Evolutionary conservation across 2,797 vertebrate genomes (phyloP).

Genomic region (Semotilus atromaculatus): DNA sequence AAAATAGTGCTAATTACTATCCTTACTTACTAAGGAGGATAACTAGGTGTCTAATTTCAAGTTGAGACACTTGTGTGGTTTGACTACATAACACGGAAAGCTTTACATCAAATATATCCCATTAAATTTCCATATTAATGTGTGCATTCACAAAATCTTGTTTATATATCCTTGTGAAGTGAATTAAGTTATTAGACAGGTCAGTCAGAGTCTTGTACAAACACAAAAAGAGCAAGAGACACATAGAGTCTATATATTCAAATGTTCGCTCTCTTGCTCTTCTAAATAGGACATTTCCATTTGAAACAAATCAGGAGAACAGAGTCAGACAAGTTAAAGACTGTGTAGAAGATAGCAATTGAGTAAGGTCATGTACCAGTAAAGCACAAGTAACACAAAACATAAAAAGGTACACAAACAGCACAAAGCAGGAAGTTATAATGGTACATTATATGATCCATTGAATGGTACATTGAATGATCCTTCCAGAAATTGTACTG

Average conservation of each 20-base stretch:
- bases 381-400: constrained; percentile 1
- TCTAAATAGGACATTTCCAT: constrained; percentile 20
- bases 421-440: no score
- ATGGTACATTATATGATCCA: no score
- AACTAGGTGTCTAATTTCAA: not conserved
- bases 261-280: not conserved
- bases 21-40: not conserved
- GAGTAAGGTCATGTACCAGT: not conserved
- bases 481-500: not conserved
- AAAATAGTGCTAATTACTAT: not conserved
- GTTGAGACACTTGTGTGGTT: not conserved
- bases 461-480: no score
- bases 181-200: constrained; percentile 7
- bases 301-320: constrained; percentile 4
- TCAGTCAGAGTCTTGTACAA: constrained; percentile 1
- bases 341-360: not conserved
- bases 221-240: constrained; percentile 12
- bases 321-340: not conserved
- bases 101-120: not conserved
- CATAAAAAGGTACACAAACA: not conserved
- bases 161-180: constrained; percentile 15
- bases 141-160: not conserved
- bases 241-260: not conserved
- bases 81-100: not conserved
- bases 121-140: not conserved